Percentiles rank a stretch among this genome's conserved stretches.
These are phyloP conservation scores for Petromus typicus DNA, from an alignment of 2,113 vertebrate species.

Conservation along the genomic window DNA sequence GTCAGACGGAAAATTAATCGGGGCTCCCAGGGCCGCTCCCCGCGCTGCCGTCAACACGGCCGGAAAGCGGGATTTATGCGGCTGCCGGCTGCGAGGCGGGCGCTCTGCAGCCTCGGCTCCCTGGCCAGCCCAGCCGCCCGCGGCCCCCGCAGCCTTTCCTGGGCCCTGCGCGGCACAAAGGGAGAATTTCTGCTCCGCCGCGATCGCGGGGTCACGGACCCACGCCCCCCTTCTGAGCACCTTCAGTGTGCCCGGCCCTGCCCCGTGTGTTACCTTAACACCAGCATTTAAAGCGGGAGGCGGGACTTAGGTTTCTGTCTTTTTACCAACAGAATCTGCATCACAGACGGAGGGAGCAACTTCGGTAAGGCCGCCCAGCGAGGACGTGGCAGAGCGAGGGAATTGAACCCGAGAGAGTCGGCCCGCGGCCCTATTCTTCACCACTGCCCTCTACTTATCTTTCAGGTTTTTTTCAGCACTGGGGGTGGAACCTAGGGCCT, in stretches of 20 bases:
- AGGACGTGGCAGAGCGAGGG: background rate
- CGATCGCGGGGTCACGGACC: no score
- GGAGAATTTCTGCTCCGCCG: background rate
- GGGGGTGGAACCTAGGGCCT: background rate
- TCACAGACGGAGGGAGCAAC: slow-evolving; percentile 12
- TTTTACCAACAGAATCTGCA: background rate
- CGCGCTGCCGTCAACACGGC: slow-evolving; percentile 49
- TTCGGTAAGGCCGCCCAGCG: background rate
- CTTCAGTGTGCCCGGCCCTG: background rate
- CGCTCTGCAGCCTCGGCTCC: background rate
- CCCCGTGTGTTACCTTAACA: background rate
- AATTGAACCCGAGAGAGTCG: background rate
- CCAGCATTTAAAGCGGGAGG: background rate
- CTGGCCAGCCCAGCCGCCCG: background rate
- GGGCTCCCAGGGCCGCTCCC: slow-evolving; percentile 36
- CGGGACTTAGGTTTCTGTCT: background rate
- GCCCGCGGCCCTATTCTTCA: background rate
- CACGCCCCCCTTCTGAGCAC: no score
- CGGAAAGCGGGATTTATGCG: slow-evolving; percentile 73
- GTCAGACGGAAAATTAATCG: slow-evolving; percentile 74
- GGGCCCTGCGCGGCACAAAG: background rate
- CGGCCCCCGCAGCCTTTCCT: background rate
- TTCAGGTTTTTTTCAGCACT: background rate
- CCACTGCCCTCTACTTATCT: background rate
- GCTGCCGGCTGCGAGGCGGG: slow-evolving; percentile 44